Evolutionary conservation across 2,888 invertebrate species (phyloP).

Genomic region (Trissoscelio sp.): DNA sequence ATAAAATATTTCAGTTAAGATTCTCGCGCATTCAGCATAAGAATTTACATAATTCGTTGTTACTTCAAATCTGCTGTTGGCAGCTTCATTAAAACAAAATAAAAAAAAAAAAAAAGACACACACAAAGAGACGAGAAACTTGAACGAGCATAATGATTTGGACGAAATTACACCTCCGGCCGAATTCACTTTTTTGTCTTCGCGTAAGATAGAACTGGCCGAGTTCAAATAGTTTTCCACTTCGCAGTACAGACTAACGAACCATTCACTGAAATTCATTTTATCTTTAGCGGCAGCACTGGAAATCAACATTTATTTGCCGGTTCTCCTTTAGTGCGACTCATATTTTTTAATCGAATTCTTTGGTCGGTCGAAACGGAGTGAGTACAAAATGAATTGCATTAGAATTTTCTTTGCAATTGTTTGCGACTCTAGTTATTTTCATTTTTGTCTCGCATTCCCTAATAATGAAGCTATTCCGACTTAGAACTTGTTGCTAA

Average conservation of each 20-base stretch:
- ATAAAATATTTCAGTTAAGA: too few species aligned
- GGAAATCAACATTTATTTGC: slow-evolving; percentile 15
- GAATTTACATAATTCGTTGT: slow-evolving; percentile 72
- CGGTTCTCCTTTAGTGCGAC: not conserved
- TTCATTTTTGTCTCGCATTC: not conserved
- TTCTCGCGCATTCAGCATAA: too few species aligned
- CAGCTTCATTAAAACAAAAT: slow-evolving; percentile 1
- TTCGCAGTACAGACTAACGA: slow-evolving; percentile 23
- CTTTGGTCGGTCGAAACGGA: too few species aligned
- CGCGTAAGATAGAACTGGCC: not conserved
- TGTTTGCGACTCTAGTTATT: not conserved
- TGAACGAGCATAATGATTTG: not conserved
- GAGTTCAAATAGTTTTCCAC: slow-evolving; percentile 22
- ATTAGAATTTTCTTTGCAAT: slow-evolving; percentile 3
- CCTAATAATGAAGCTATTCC: slow-evolving; percentile 1
- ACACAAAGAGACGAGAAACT: not conserved
- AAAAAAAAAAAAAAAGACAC: not conserved
- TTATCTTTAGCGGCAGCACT: not conserved
- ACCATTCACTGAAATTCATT: slow-evolving; percentile 24
- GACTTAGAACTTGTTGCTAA: slow-evolving; percentile 12
- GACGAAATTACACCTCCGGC: not conserved
- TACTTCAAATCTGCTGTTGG: slow-evolving; percentile 5
- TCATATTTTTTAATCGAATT: not conserved
- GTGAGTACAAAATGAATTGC: too few species aligned
- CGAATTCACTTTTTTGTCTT: not conserved